Evolutionary conservation across 1,140 invertebrate species (phyloP), one percentile per base, ranked within the genome.

Genomic region (Sesamia nonagrioides): DNA sequence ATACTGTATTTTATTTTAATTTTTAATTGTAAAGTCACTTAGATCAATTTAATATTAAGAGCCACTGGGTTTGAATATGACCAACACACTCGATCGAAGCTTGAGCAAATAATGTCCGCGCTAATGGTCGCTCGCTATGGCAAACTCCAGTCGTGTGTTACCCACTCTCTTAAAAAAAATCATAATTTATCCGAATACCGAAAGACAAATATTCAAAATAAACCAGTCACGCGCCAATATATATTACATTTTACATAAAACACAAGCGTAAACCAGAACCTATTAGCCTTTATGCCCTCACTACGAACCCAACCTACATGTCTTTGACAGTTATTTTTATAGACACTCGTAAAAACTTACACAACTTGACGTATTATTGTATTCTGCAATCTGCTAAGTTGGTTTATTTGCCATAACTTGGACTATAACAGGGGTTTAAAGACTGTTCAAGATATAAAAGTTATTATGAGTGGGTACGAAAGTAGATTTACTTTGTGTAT

Each of bases 311-410:
- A 27, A 9, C 18, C 54, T 5, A 58, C 54, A 33, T 27, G 54
- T 5, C 21, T 9, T 58, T 58, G 15, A 58, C 11, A 21, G 54
- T 58, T 58, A 58, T 27, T 58, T 21, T 40, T 40, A 40, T 40
- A 58, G 54, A 13, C 1, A 13, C 21, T 58, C 54, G 21, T 58
- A 58, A 58, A 58, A 58, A 58, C 54, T 58, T 58, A 58, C 17
- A 21, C 45, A 3, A 50, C 45, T 33, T 33, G 13, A 15, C 56
- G 33, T 33, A 15, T 15, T 42, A 11, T 18, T 11, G 11, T 17
- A 63, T 63, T 5, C 3, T 18, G 37, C 1, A n/a, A 50, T 45
- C 8, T 40, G n/a, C 2, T 9, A n/a, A 40, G 33, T 37, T 9
- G 8, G 7, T 18, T 45, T 45, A 42, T 45, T 5, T 13, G 61